Base-by-base conservation (phyloP, 2,797 vertebrate genomes). In the Thripadectes ignobilis region DNA sequence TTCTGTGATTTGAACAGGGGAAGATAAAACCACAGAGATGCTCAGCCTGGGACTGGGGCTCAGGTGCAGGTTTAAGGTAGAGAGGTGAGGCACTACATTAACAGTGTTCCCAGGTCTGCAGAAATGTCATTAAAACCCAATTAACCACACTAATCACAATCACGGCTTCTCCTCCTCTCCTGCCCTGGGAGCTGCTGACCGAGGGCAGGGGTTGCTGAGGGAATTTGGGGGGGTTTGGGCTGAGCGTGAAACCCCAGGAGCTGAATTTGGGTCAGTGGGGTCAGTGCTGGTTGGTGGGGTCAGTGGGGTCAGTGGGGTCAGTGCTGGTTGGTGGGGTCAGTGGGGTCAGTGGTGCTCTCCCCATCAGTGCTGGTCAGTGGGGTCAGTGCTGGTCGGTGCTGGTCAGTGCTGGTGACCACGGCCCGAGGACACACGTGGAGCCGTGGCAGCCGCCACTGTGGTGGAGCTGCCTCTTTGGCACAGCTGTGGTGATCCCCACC, bases 351-450 rank as follows among this genome's bases (percentile, higher is more conserved):
- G n/a, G n/a, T n/a, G n/a, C n/a, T n/a, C n/a, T n/a, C n/a, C n/a
- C n/a, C n/a, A n/a, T n/a, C 36, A 38, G 36, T 38, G 36, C 36
- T 38, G 36, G 9, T 38, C 9, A 10, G 36, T 39, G 39, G 20
- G 62, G 21, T 6, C 46, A 46, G 46, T 46, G 46, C 5, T 46
- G 45, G 46, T 13, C 46, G 8, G 46, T 48, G 46, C 23, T 48
- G 46, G 48, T 49, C 48, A 15, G 48, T 48, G 48, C 48, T 26
- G 48, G 26, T 10, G 63, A 32, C 8, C 30, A 1, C 51, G 10
- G 21, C 0, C 34, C 2, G 34, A 41, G 46, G n/a, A 1, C 3
- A 43, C 21, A 1, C 1, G 6, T 3, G 1, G 17, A 14, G 32
- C 4, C 12, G 10, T 0, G 32, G 65, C 62, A 46, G 78, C 46